Conservation (phyloP, 2,113 vertebrate genomes). For the Piprites chloris region DNA sequence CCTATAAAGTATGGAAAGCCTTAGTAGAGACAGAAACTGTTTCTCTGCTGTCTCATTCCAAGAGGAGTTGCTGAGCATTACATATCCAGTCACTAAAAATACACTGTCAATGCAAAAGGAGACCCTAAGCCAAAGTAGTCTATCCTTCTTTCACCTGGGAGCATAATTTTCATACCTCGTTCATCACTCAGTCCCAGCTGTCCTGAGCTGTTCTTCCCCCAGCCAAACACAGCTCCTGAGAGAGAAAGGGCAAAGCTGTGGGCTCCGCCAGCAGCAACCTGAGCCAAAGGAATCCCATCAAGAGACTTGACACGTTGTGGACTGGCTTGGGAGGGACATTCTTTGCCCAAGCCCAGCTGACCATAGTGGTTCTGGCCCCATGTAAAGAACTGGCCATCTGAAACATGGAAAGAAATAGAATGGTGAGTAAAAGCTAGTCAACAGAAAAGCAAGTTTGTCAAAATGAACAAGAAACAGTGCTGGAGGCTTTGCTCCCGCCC, state of each 20-base stretch:
- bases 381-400: conserved; percentile 91
- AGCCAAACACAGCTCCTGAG: conserved; percentile 91
- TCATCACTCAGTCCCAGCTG: conserved; percentile 92
- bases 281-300: conserved; percentile 87
- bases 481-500: accelerated
- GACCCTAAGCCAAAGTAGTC: neutral
- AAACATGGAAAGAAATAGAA: neutral
- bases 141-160: neutral
- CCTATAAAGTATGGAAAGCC: neutral
- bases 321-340: conserved; percentile 73
- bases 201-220: conserved; percentile 91
- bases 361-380: conserved; percentile 91
- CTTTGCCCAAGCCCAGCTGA: conserved; percentile 89
- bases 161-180: conserved; percentile 35
- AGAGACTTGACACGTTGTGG: conserved; percentile 88
- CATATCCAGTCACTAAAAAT: neutral
- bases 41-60: neutral
- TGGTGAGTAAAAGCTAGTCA: neutral
- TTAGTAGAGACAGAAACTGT: neutral
- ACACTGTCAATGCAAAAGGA: neutral
- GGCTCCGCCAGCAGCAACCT: conserved; percentile 88
- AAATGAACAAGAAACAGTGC: neutral
- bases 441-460: neutral
- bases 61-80: neutral
- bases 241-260: conserved; percentile 93